Base-by-base conservation (phyloP, 2,797 vertebrate species). In the Pipistrellus pygmaeus region DNA sequence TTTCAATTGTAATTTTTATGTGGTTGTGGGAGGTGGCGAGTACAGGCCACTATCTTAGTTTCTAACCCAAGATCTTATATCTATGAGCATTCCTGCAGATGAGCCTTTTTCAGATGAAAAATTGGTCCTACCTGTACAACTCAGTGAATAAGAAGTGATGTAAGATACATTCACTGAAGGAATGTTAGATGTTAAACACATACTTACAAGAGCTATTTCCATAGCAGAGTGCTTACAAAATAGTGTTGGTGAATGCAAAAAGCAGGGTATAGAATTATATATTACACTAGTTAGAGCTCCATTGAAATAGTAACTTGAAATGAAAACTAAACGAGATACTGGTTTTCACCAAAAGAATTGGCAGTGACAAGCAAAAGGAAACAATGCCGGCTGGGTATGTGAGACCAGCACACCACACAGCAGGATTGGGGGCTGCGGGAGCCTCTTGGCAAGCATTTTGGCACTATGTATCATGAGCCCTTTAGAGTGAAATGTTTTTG, bases 101-200 rank as follows among this genome's bases (percentile, higher is more conserved):
- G 35, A 84, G 32, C 77, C 60, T 86, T 44, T 78, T 92, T 30
- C 66, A 53, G 20, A 18, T 94, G 83, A 81, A 76, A 88, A 90
- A 35, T 11, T 66, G 68, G 69, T 82, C 60, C 84, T 91, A 53
- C 51, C 32, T 53, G 11, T 85, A 62, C 27, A 66, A 11, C 32
- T 87, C n/a, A 23, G 35, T 17, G 48, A 71, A 85, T 57, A 32
- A 5, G 62, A 80, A 62, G 38, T 64, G 32, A 53, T 13, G 21
- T n/a, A 21, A 69, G 72, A 14, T 38, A 18, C 62, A 12, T 84
- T 55, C 0, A 10, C 60, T 60, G 64, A 68, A 20, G 30, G 64
- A 60, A n/a, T 69, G 88, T 72, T 75, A 82, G 66, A 60, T 89
- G 20, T 69, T 71, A 81, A n/a, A 68, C 48, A 57, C 27, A 21